Base-by-base conservation (phyloP, 2,888 invertebrate species). In the Carterocephalus palaemon region DNA sequence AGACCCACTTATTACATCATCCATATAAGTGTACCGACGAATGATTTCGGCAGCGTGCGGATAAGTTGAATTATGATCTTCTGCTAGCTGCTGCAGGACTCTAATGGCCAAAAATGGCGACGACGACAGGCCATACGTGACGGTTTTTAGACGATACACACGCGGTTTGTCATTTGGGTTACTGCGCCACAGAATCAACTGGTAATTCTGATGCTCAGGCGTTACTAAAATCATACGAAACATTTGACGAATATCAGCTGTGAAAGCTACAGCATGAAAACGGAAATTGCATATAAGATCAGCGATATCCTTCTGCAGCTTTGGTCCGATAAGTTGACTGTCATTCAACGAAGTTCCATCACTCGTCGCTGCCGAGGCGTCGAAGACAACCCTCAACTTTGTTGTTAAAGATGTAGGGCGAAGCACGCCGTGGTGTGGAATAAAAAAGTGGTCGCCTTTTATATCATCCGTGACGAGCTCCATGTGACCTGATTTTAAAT, bases 321-420 rank as follows among this genome's bases (percentile, higher is more conserved):
- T 19, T 12, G 43, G 43, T 19, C 43, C 43, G 2, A 43, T 15
- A 7, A 9, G 3, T 28, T 43, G 34, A 7, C 26, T 43, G n/a
- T 36, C 15, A 13, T 43, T 43, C 4, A 34, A 43, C 7, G 42
- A 43, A 17, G 13, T 36, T 4, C 19, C 26, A 3, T 34, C 2
- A 8, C 12, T 20, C 5, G 34, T 28, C 6, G 13, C 24, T 1
- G 28, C 26, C 2, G 42, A 43, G 3, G 42, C 42, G 22, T 43
- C 42, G 13, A 43, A 43, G n/a, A 43, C 34, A 10, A 40, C 40
- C n/a, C 40, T 10, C 16, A 40, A 20, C 5, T 40, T 40, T 2
- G 40, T 40, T 3, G 34, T 36, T 16, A n/a, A 12, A 22, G 22
- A 19, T 4, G 20, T 7, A 3, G 34, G 28, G 1, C 43, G 28